Evolutionary conservation across 2,113 vertebrate species (phyloP).

Genomic region (Pavo muticus): DNA sequence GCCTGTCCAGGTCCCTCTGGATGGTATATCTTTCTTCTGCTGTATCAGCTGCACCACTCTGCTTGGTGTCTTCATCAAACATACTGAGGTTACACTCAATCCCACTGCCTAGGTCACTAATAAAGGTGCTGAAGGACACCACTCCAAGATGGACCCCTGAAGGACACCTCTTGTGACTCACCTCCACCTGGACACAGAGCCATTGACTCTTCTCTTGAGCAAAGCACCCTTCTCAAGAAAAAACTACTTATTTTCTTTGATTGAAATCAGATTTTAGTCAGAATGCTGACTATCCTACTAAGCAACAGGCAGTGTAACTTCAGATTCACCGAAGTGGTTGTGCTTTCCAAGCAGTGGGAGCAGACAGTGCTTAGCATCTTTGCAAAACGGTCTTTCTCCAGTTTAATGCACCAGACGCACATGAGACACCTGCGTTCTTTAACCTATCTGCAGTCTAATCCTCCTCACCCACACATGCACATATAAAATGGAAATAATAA

Average conservation of each 20-base stretch:
- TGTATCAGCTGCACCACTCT: too few relatives aligned
- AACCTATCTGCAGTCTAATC: not conserved
- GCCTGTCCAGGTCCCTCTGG: too few relatives aligned
- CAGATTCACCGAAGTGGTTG: not conserved
- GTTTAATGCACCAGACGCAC: not conserved
- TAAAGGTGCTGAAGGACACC: too few relatives aligned
- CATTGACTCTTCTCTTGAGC: not conserved
- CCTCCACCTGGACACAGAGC: too few relatives aligned
- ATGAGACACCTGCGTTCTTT: constrained; percentile 5
- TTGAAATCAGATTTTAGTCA: not conserved
- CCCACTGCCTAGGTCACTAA: too few relatives aligned
- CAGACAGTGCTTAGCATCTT: not conserved
- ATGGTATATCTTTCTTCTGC: too few relatives aligned
- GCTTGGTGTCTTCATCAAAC: too few relatives aligned
- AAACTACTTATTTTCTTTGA: not conserved
- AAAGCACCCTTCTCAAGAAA: not conserved
- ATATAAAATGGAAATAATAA: constrained; percentile 49
- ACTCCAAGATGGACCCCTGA: too few relatives aligned
- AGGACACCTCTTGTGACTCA: too few relatives aligned
- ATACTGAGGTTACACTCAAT: too few relatives aligned
- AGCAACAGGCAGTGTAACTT: not conserved
- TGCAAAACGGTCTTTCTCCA: not conserved
- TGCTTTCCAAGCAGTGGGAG: not conserved
- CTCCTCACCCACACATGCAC: not conserved
- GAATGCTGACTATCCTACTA: not conserved